phyloP scores from a whole-genome alignment of 2,113 vertebrate species.

The Pithys albifrons region DNA sequence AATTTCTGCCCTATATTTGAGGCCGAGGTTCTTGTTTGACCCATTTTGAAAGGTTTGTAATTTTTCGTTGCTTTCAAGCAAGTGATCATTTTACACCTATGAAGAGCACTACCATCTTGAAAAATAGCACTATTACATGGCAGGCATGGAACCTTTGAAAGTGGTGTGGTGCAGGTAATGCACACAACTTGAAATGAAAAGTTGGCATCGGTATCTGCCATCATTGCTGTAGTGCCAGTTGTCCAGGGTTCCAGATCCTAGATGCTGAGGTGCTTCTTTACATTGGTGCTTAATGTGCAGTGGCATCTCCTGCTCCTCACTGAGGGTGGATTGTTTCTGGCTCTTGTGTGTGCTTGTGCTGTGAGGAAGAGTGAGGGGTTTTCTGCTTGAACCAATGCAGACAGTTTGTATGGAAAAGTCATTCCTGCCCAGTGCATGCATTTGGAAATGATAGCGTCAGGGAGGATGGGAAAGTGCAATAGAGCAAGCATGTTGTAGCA shows the following conservation, averaged over 20 bases:
- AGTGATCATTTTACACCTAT: background rate
- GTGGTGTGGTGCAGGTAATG: background rate
- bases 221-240: rapidly evolving
- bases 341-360: rapidly evolving
- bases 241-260: background rate
- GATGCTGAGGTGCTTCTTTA: background rate
- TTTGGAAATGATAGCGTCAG: background rate
- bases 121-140: background rate
- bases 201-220: background rate
- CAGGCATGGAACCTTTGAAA: background rate
- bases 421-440: background rate
- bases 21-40: background rate
- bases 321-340: background rate
- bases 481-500: background rate
- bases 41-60: background rate
- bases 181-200: background rate
- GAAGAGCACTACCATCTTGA: background rate
- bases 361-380: background rate
- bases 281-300: background rate
- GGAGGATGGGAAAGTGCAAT: background rate
- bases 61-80: background rate
- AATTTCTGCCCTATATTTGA: background rate
- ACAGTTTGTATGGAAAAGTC: background rate
- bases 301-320: background rate
- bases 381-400: background rate